Conservation (phyloP, 2,797 vertebrate genomes). For the Acanthurus leucopareius region DNA sequence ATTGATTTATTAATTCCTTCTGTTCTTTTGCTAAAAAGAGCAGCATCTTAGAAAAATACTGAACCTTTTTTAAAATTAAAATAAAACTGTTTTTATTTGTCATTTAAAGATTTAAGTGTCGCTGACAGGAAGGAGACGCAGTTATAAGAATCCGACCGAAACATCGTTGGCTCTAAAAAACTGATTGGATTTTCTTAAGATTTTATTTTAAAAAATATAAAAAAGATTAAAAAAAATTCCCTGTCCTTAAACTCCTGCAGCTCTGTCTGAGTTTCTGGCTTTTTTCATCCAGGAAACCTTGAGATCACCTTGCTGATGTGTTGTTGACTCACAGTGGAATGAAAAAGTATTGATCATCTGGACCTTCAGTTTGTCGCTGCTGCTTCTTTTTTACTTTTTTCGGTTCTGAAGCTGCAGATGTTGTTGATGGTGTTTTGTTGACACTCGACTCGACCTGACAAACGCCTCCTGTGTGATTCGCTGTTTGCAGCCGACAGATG, state of each 20-base stretch:
- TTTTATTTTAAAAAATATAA: no score
- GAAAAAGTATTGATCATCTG: not conserved
- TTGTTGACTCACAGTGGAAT: no score
- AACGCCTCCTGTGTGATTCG: not conserved
- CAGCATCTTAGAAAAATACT: not conserved
- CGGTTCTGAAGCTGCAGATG: not conserved
- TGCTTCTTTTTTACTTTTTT: not conserved
- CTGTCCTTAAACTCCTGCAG: no score
- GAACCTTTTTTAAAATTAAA: not conserved
- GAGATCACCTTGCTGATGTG: no score
- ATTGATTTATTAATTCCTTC: no score
- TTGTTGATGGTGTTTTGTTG: not conserved
- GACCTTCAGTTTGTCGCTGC: not conserved
- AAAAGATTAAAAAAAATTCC: no score
- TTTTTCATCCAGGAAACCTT: no score
- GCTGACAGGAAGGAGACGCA: not conserved
- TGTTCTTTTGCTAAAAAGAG: not conserved
- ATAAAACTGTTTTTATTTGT: not conserved
- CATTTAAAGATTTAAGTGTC: not conserved
- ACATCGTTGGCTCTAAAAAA: no score
- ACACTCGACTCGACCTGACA: not conserved
- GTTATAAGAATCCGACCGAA: no score
- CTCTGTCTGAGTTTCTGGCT: no score
- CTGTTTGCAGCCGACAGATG: slow-evolving; percentile 22
- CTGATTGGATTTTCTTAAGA: no score